These are phyloP conservation scores for Ahaetulla prasina DNA, from an alignment of 2,113 vertebrate species.

Conservation along the genomic window DNA sequence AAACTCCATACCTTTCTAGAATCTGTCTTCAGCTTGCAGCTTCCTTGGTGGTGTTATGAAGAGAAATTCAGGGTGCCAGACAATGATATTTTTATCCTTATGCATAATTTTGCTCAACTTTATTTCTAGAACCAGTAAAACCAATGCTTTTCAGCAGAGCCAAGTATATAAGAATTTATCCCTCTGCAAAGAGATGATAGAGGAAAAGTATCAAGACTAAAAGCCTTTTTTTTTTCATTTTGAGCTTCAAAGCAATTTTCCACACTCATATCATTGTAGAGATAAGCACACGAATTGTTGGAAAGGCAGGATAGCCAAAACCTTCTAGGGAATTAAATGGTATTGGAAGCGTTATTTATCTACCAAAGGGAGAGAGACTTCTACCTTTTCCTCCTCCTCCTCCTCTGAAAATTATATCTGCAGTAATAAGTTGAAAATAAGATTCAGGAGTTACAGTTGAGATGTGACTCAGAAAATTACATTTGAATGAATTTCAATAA, in stretches of 20 bases:
- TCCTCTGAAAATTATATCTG: constrained; percentile 2
- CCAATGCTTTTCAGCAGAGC: constrained; percentile 10
- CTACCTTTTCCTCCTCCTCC: background rate
- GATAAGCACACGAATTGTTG: constrained; percentile 20
- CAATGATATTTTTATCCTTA: constrained; percentile 9
- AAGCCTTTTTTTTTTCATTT: background rate
- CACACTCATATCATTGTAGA: constrained; percentile 9
- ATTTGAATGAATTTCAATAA: constrained; percentile 26
- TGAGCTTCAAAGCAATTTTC: constrained; percentile 11
- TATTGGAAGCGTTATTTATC: constrained; percentile 6
- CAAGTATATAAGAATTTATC: constrained; percentile 8
- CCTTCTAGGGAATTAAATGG: constrained; percentile 11
- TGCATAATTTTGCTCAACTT: background rate
- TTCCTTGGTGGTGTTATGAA: background rate
- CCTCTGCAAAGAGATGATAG: constrained; percentile 10
- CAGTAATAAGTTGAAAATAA: constrained; percentile 2
- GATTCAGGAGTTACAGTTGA: constrained; percentile 11
- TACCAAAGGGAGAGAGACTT: background rate
- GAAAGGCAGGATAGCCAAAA: constrained; percentile 17
- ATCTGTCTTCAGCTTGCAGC: background rate
- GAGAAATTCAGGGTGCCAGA: background rate
- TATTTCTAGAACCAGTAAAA: constrained; percentile 2
- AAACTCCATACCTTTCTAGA: background rate
- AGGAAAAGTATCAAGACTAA: constrained; percentile 6
- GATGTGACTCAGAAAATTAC: constrained; percentile 18